Evolutionary conservation across 2,888 invertebrate species (phyloP), one percentile per base, ranked within the genome.

Genomic region (Hartigia nigra): DNA sequence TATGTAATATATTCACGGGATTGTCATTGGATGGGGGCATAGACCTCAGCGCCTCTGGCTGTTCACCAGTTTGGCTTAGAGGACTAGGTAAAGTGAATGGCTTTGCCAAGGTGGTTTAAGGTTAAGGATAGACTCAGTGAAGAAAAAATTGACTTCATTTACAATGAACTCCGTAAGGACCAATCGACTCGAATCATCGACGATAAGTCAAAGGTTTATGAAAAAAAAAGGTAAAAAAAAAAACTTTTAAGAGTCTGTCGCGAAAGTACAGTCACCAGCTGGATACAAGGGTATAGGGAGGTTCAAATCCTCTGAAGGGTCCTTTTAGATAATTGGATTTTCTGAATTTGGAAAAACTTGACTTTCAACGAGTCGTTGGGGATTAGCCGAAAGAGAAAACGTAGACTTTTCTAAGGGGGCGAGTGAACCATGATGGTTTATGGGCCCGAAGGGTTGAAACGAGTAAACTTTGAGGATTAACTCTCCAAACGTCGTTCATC

Each of bases 311-410:
- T 55, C 55, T 9, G 55, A 23, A 55, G 55, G 9, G 23, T 55
- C 55, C 55, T 23, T 55, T 55, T 55, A 23, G 74, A 79, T 82
- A 82, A 82, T 82, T 82, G 81, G 82, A 79, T 81, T 81, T 81
- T 31, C 76, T 70, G 75, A 80, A 77, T 77, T 78, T 78, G 55
- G 75, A 81, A 72, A 79, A 80, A 82, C 77, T 81, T 82, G 82
- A 79, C 81, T 81, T 77, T 74, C 69, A 76, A 75, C 74, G 77
- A 76, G 39, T 78, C 39, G 69, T 32, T 69, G 35, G n/a, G 69
- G 70, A 37, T 39, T 14, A 34, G 55, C 31, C 74, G 79, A 74
- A 80, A 23, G 23, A 14, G 55, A 55, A 55, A 55, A 23, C 55
- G 23, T 9, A 55, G 0, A 23, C 55, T 55, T 55, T 55, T 55